phyloP scores from a whole-genome alignment of 2,113 vertebrate species.

The Gadus macrocephalus region DNA sequence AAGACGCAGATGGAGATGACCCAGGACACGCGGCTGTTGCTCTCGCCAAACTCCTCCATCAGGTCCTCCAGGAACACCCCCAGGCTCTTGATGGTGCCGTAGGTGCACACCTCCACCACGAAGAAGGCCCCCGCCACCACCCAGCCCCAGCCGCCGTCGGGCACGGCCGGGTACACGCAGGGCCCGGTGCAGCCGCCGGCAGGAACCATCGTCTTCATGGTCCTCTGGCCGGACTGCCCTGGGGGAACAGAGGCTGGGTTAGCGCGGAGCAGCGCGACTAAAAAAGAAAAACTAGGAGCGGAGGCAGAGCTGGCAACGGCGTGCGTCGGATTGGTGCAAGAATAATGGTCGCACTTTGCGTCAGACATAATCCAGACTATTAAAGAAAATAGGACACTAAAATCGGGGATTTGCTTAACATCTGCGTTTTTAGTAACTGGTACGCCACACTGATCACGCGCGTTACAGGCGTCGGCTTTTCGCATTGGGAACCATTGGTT shows the following conservation, averaged over 20 bases:
- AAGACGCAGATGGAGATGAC: constrained; percentile 94
- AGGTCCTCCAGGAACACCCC: constrained; percentile 94
- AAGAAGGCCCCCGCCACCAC: constrained; percentile 86
- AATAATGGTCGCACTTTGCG: too few species aligned
- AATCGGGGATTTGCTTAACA: too few species aligned
- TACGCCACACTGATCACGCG: too few species aligned
- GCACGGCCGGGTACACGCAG: constrained; percentile 85
- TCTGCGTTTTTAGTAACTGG: too few species aligned
- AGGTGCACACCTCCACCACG: constrained; percentile 86
- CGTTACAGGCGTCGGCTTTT: too few species aligned
- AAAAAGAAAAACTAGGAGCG: too few species aligned
- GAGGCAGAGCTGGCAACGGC: too few species aligned
- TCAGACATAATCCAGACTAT: too few species aligned
- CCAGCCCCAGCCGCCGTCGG: constrained; percentile 97
- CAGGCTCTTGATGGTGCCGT: constrained; percentile 88
- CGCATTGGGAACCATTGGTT: too few species aligned
- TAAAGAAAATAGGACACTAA: too few species aligned
- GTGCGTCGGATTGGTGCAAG: too few species aligned
- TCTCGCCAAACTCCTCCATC: constrained; percentile 85
- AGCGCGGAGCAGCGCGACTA: not conserved
- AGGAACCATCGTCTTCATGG: constrained; percentile 30
- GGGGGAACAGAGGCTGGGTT: not conserved
- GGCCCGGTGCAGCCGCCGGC: constrained; percentile 68
- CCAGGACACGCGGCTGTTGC: constrained; percentile 93
- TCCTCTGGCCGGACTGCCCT: constrained; percentile 10